phyloP scores from a whole-genome alignment of 2,113 vertebrate genomes.

The Fulmarus glacialis region DNA sequence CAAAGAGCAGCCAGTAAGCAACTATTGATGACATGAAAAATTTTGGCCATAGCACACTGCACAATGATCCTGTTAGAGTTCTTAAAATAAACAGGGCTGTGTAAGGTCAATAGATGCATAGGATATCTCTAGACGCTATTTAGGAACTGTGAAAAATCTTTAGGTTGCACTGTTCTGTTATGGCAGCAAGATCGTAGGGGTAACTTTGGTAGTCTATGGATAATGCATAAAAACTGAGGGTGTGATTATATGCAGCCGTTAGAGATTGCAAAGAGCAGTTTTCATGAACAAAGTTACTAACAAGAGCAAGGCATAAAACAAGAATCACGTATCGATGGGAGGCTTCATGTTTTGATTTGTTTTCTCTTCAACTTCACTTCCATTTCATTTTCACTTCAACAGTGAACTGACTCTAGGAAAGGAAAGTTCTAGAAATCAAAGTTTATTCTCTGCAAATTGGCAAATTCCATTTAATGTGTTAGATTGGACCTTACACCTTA shows the following conservation, averaged over 20 bases:
- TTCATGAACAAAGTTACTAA: not conserved
- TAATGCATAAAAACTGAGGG: not conserved
- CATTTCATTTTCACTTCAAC: not conserved
- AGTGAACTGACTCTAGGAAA: not conserved
- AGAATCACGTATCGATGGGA: accelerated
- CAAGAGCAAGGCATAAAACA: not conserved
- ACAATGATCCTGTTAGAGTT: not conserved
- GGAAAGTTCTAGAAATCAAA: not conserved
- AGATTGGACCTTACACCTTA: not conserved
- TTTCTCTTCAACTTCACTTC: not conserved
- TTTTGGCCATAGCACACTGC: not conserved
- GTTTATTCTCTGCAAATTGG: not conserved
- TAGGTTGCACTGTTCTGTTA: not conserved
- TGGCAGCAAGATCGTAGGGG: not conserved
- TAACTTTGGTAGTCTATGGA: not conserved
- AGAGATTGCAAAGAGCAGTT: not conserved
- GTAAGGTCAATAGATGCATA: not conserved
- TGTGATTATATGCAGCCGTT: accelerated
- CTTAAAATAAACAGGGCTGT: not conserved
- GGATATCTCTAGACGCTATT: not conserved
- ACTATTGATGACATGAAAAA: not conserved
- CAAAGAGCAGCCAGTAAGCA: not conserved
- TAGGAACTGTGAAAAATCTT: not conserved
- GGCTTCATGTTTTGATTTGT: not conserved
- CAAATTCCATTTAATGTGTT: not conserved